These are phyloP conservation scores for Seriola rivoliana DNA, from an alignment of 2,113 vertebrate genomes.

Conservation along the genomic window DNA sequence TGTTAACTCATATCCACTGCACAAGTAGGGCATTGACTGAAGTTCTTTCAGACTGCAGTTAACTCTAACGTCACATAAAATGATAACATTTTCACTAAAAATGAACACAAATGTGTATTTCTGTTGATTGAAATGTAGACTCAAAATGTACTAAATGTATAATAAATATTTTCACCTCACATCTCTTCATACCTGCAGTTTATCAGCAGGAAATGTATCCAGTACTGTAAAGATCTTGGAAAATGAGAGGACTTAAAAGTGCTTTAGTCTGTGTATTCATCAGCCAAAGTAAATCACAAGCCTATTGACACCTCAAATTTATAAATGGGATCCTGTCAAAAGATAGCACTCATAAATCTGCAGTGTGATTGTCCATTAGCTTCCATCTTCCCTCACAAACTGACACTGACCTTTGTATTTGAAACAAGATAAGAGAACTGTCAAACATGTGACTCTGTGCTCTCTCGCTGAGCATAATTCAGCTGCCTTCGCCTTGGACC, in stretches of 20 bases:
- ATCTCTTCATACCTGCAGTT: background rate
- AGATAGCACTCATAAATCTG: constrained; percentile 10
- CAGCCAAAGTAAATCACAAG: background rate
- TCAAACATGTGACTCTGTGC: constrained; percentile 23
- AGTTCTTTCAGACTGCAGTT: background rate
- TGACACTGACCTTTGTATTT: constrained; percentile 50
- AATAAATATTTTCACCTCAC: background rate
- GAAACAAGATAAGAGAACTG: constrained; percentile 10
- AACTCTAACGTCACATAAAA: background rate
- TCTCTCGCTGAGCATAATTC: constrained; percentile 31
- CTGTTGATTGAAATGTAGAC: background rate
- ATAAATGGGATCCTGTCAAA: background rate
- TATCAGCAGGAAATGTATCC: background rate
- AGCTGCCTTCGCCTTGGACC: constrained; percentile 30
- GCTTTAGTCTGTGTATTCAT: background rate
- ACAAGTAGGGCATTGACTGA: background rate
- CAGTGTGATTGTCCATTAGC: constrained; percentile 3
- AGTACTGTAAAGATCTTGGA: background rate
- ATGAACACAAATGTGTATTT: background rate
- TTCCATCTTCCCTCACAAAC: constrained; percentile 30
- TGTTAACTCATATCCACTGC: background rate
- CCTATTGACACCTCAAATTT: background rate
- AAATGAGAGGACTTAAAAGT: background rate
- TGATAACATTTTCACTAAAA: background rate
- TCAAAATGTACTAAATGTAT: background rate